Base-by-base conservation (phyloP, 2,888 invertebrate genomes). In the Gasteruption jaculator region DNA sequence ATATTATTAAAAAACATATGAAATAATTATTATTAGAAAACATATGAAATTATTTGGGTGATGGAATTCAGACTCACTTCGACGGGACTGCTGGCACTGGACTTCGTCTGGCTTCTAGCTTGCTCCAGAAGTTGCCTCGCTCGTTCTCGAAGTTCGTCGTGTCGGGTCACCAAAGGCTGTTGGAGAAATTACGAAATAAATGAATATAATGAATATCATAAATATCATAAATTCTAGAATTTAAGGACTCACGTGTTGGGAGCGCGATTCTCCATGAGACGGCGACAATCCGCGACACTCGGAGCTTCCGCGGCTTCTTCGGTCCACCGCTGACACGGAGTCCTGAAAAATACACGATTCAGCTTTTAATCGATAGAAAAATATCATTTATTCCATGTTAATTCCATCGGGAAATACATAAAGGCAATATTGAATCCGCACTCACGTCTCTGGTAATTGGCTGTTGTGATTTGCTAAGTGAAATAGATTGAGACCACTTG, bases 101-200 rank as follows among this genome's bases (percentile, higher is more conserved):
- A 74, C 38, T 71, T 71, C 16, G 64, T 61, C 50, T 67, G 66
- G 48, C 55, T 66, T 68, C 84, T 81, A 12, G 88, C 84, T 56
- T 87, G 86, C 62, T 90, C 89, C 54, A 91, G 76, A 68, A 91
- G 77, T 68, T 85, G 81, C 68, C 86, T 80, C 54, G 91, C 91
- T 73, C 86, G 75, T 75, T 90, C 88, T 69, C 87, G 83, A 57
- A 91, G 76, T 73, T 91, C 89, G 58, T 87, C 86, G 65, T 90
- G 88, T 41, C 90, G 81, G 55, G 85, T 84, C 62, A 85, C 74
- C 67, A 85, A 74, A 74, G 83, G 81, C 86, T 86, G 74, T 68
- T 63, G 72, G 69, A 71, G 67, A 64, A 57, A 59, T 63, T 58
- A 58, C 56, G 64, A 63, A 64, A 60, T 63, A 35, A 26, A 34